Percentiles rank a stretch among this genome's conserved stretches.
Evolutionary conservation across 2,113 vertebrate genomes (phyloP).

Genomic region (Vimba vimba): DNA sequence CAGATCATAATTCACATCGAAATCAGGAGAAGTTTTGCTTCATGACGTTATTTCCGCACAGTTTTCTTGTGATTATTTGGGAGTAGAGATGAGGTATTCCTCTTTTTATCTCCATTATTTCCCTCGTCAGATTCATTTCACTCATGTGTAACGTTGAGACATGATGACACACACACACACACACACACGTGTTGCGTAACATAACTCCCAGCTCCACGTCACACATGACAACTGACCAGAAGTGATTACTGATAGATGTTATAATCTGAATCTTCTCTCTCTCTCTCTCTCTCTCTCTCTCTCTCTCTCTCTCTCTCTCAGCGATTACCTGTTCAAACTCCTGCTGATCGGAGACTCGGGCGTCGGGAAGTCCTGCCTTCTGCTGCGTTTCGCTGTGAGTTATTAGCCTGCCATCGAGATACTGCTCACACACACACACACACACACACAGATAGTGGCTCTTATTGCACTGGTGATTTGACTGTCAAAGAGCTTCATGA

Average conservation of each 20-base stretch:
- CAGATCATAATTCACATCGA: background rate
- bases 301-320: slow-evolving; percentile 66
- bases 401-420: background rate
- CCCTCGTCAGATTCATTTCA: background rate
- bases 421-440: background rate
- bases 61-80: background rate
- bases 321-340: slow-evolving; percentile 99
- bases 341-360: slow-evolving; percentile 98
- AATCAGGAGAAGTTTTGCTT: background rate
- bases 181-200: background rate
- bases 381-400: slow-evolving; percentile 98
- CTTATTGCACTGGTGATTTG: background rate
- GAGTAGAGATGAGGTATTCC: rapidly evolving
- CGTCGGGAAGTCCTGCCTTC: slow-evolving; percentile 97
- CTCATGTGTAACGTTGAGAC: background rate
- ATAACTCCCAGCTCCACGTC: background rate
- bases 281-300: background rate
- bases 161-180: background rate
- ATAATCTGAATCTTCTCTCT: no score
- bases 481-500: background rate
- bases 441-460: slow-evolving; percentile 1
- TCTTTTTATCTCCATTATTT: background rate
- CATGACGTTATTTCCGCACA: background rate
- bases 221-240: background rate
- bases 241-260: background rate